A percentile compares a stretch with the other conserved stretches of the same genome.
Conservation (phyloP, 2,113 vertebrate genomes). For the Callocephalon fimbriatum region DNA sequence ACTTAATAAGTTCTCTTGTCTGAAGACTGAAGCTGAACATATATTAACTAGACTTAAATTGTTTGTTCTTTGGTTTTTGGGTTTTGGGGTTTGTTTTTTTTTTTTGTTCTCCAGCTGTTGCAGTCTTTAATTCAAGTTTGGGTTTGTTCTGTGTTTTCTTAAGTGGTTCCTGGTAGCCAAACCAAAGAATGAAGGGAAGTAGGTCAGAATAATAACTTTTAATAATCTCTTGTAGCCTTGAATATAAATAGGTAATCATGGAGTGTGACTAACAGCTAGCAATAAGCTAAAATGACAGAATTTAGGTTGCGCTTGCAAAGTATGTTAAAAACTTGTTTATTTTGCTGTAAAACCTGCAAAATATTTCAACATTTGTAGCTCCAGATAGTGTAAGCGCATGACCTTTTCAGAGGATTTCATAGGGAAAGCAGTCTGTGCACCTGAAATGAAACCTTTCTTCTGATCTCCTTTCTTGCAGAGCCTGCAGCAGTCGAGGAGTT, state of each 20-base stretch:
- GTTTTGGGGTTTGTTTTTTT: not conserved
- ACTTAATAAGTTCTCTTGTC: not conserved
- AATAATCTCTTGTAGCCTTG: not conserved
- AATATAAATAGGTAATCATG: not conserved
- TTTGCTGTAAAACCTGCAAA: not conserved
- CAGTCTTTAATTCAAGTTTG: not conserved
- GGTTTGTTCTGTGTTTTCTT: not conserved
- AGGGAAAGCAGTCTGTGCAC: not conserved
- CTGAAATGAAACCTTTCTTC: not conserved
- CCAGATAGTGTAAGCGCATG: not conserved
- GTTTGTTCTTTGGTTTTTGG: not conserved
- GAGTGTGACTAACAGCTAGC: not conserved
- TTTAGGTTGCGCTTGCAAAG: not conserved
- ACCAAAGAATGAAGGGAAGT: not conserved
- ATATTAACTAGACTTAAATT: not conserved
- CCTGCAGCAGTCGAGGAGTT: not conserved
- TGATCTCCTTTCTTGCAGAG: conserved; percentile 48
- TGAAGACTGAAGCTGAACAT: not conserved
- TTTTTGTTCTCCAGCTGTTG: not conserved
- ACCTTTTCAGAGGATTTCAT: not conserved
- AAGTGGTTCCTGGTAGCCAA: not conserved
- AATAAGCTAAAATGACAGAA: not conserved
- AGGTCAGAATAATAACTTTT: not conserved
- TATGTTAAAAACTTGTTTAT: not conserved
- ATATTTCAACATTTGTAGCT: not conserved